phyloP scores from a whole-genome alignment of 2,797 vertebrate genomes.

The Xerus rutilus region DNA sequence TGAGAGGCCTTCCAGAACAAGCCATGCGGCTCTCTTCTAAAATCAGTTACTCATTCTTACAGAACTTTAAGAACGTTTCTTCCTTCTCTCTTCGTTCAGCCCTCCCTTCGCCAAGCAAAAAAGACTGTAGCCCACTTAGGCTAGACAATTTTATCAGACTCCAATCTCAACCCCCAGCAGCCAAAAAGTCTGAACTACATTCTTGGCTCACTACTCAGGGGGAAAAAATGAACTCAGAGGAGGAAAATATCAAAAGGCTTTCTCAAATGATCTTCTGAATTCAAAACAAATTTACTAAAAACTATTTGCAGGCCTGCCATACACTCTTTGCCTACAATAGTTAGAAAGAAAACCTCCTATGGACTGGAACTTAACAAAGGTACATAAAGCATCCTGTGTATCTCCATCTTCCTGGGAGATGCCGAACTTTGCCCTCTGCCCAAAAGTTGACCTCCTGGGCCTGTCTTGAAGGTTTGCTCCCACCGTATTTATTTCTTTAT shows the following conservation, averaged over 20 bases:
- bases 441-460: not conserved
- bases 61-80: not conserved
- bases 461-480: not conserved
- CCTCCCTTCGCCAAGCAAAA: not conserved
- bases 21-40: constrained; percentile 28
- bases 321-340: not conserved
- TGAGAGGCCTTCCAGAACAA: constrained; percentile 32
- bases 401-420: not conserved
- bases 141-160: constrained; percentile 48
- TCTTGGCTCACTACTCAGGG: not conserved
- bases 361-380: not conserved
- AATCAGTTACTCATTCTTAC: not conserved
- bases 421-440: not conserved
- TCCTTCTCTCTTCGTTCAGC: not conserved
- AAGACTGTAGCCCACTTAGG: not conserved
- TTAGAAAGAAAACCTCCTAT: not conserved
- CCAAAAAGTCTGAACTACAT: constrained; percentile 43
- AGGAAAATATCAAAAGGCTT: not conserved
- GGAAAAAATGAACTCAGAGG: not conserved
- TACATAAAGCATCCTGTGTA: not conserved
- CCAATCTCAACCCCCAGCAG: constrained; percentile 42
- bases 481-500: not conserved
- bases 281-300: constrained; percentile 25
- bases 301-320: not conserved
- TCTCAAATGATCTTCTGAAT: not conserved